These are phyloP conservation scores for Australoheros scitulus DNA, from an alignment of 2,113 vertebrate genomes.

Conservation along the genomic window DNA sequence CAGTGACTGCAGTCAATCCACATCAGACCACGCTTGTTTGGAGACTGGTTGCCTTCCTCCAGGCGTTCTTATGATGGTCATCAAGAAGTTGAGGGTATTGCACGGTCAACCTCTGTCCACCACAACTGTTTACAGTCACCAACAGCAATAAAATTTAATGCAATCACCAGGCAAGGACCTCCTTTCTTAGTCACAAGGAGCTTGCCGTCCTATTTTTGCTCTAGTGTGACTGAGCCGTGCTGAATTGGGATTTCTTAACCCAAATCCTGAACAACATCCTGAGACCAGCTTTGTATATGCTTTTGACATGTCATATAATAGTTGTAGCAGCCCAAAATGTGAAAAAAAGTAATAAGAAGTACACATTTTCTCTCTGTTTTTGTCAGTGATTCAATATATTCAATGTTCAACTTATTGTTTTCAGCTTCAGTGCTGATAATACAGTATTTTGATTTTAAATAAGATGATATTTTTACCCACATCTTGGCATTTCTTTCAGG, in stretches of 20 bases:
- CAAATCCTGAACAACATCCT: neutral
- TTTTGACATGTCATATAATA: neutral
- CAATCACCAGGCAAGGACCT: neutral
- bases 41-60: too few species aligned
- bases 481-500: constrained; percentile 34
- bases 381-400: too few species aligned
- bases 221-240: too few species aligned
- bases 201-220: neutral
- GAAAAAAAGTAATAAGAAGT: neutral
- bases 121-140: too few species aligned
- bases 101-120: too few species aligned
- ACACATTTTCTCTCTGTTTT: neutral
- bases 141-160: too few species aligned
- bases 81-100: too few species aligned
- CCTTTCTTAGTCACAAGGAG: neutral
- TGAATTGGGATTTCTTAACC: neutral
- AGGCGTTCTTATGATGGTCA: too few species aligned
- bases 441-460: constrained; percentile 10
- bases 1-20: neutral
- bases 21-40: neutral
- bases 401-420: neutral
- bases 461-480: constrained; percentile 21
- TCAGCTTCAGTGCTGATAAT: neutral
- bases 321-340: neutral
- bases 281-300: neutral